Percentiles rank a stretch among this genome's conserved stretches.
These are phyloP conservation scores for Nyctereutes procyonoides DNA, from an alignment of 2,113 vertebrate species.

Conservation along the genomic window DNA sequence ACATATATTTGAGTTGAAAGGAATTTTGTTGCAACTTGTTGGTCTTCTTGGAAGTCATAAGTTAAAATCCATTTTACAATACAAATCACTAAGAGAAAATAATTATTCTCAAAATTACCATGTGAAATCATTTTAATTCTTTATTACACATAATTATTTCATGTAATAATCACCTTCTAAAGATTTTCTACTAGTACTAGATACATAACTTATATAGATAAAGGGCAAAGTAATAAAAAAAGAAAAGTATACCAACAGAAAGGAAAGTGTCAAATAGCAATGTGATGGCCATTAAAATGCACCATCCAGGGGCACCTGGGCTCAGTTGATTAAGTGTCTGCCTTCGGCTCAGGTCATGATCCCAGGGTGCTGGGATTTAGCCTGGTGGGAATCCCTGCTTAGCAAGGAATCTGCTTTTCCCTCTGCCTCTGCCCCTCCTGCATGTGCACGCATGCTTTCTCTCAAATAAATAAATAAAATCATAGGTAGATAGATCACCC, in stretches of 20 bases:
- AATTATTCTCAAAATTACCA: constrained; percentile 8
- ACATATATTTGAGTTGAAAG: not conserved
- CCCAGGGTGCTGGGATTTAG: not conserved
- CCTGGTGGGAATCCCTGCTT: not conserved
- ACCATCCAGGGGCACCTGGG: not conserved
- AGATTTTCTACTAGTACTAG: not conserved
- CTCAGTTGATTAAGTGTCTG: not conserved
- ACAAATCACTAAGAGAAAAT: not conserved
- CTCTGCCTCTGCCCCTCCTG: not conserved
- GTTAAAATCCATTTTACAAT: not conserved
- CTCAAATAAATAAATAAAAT: not conserved
- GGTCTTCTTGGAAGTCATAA: not conserved
- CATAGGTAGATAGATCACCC: not conserved
- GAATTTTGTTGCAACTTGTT: not conserved
- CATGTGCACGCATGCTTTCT: too few species aligned
- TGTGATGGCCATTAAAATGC: not conserved
- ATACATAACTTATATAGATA: not conserved
- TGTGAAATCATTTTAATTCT: not conserved
- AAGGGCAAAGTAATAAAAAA: not conserved
- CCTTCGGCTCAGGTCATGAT: not conserved
- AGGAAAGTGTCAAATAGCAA: not conserved
- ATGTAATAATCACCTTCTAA: not conserved
- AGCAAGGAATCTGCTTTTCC: not conserved
- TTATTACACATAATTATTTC: constrained; percentile 11
- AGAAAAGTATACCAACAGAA: not conserved